Conservation (phyloP, 2,113 vertebrate species). For the Nicator chloris region DNA sequence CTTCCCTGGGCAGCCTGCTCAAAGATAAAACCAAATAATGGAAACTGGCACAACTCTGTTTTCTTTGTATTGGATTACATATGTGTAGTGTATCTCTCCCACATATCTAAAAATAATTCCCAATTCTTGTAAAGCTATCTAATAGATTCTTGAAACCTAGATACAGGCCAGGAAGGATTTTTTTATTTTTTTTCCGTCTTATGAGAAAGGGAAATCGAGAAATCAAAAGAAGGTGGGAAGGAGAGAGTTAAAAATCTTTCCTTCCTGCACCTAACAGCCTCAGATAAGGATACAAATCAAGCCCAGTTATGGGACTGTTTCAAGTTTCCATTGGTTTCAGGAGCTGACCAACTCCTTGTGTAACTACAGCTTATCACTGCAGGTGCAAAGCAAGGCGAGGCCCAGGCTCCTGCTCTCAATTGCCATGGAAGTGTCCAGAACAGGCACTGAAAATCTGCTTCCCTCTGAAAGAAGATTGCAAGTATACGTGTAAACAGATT, state of each 20-base stretch:
- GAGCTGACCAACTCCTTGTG: background rate
- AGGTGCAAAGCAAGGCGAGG: background rate
- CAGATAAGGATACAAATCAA: background rate
- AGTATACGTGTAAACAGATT: background rate
- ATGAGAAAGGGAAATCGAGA: background rate
- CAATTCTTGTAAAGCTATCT: background rate
- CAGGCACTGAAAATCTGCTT: background rate
- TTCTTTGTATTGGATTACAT: background rate
- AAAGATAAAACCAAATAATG: background rate
- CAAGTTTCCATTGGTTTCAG: background rate
- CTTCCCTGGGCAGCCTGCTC: background rate
- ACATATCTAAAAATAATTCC: background rate
- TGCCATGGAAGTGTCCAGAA: background rate
- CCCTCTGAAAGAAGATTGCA: background rate
- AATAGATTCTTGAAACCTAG: background rate
- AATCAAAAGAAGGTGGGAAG: background rate
- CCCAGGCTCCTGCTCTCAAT: background rate
- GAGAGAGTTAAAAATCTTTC: background rate
- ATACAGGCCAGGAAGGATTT: background rate
- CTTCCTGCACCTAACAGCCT: background rate
- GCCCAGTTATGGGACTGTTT: background rate
- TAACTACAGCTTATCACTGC: background rate
- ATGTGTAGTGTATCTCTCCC: background rate
- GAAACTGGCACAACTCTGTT: background rate
- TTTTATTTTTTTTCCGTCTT: rapidly evolving